Evolutionary conservation across 2,888 invertebrate genomes (phyloP), one percentile per base, ranked within the genome.

Genomic region (Pelosia muscerda): DNA sequence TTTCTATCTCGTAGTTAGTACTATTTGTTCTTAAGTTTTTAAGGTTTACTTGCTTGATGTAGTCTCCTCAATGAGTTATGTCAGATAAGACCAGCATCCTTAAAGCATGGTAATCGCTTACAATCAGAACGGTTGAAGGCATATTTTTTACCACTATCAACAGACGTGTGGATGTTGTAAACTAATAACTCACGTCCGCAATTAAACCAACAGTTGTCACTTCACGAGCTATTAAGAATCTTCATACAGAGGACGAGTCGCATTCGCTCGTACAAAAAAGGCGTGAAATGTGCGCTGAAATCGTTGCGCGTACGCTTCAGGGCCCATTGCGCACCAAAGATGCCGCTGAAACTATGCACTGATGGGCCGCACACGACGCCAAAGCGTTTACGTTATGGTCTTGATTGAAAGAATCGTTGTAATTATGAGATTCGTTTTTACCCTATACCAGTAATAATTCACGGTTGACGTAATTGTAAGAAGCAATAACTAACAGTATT

Each of bases 251-350:
- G 80, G 83, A 81, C 79, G 82, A 81, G 79, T 81, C 72, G 82
- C 81, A 66, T 77, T 76, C 80, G 78, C 73, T 81, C 71, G 68
- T 81, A 86, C 86, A 92, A 91, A 92, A 92, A 90, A 92, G 91
- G 92, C 93, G 93, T 93, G 93, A 93, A 94, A 91, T 81, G 63
- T 83, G 82, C 74, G 86, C 92, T 92, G 91, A 92, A 93, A 92
- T 92, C 89, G 90, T 78, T 81, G 83, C 85, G 86, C 81, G 75
- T 83, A 87, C 89, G 88, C 90, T 93, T 94, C 93, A 94, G 92
- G 94, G 83, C 81, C 84, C 92, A 93, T 93, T 92, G 86, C 88
- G 71, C 84, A 72, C 82, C 90, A 90, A 92, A 93, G 90, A 88
- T 74, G 84, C 92, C 92, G 92, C 91, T 93, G 91, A 90, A 92